Evolutionary conservation across 2,797 vertebrate species (phyloP).

Genomic region (Benthosema pterotum): DNA sequence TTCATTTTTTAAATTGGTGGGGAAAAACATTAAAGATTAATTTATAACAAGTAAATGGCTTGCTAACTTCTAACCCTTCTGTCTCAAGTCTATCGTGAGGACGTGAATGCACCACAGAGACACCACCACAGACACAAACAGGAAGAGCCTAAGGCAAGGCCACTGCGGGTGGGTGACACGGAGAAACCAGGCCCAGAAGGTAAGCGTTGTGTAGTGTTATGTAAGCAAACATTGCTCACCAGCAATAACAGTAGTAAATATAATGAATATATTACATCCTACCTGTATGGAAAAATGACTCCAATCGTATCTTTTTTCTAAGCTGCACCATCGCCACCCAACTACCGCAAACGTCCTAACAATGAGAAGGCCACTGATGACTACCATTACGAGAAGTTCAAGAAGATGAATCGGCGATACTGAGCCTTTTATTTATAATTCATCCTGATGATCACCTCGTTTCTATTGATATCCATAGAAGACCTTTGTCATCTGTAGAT

Average conservation of each 20-base stretch:
- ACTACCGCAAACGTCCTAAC: conserved; percentile 91
- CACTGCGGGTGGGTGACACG: conserved; percentile 92
- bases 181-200: conserved; percentile 93
- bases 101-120: conserved; percentile 89
- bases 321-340: conserved; percentile 82
- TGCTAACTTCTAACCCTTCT: conserved; percentile 26
- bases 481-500: neutral
- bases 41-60: neutral
- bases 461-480: neutral
- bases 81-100: conserved; percentile 92
- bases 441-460: neutral
- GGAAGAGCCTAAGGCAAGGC: conserved; percentile 94
- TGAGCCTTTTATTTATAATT: conserved; percentile 57
- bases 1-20: neutral
- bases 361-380: conserved; percentile 98
- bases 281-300: neutral
- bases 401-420: conserved; percentile 98
- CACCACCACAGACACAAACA: conserved; percentile 90
- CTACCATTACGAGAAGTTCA: conserved; percentile 99
- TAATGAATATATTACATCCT: neutral
- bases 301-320: neutral
- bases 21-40: neutral
- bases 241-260: too few relatives aligned
- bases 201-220: conserved; percentile 71
- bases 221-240: too few relatives aligned